Base-by-base conservation (phyloP, 2,113 vertebrate species). In the Phoxinus phoxinus region DNA sequence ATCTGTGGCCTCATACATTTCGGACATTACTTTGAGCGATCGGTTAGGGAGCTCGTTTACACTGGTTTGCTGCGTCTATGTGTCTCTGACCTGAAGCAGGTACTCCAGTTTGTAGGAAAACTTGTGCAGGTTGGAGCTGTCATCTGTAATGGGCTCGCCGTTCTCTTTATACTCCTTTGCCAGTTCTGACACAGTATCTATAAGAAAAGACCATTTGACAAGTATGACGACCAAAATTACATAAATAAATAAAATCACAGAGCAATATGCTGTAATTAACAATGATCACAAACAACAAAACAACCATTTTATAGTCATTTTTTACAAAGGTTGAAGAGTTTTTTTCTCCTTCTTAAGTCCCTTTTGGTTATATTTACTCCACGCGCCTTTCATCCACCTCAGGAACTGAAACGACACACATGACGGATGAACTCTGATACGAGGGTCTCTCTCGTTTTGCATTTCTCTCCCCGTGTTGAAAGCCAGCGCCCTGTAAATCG, bases 21-120 rank as follows among this genome's bases (percentile, higher is more conserved):
- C 27, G 2, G 27, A 19, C 63, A n/a, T n/a, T 67, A 32, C 27
- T 67, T 19, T 25, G 23, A 56, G 19, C 6, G 2, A 56, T 61
- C 10, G 10, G 0, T 25, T 59, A n/a, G 7, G 56, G 23, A 59
- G 8, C 21, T n/a, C 6, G 3, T 59, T 13, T 65, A 67, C 6
- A 15, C 37, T 7, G 25, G 23, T 65, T 59, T 23, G 46, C 9
- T 41, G 58, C 48, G 19, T 35, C 12, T 13, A 91, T 92, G 89
- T 59, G 19, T 58, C 19, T 15, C 92, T 92, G 89, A 99, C 98
- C 95, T 99, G 98, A n/a, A 99, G 91, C 89, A 99, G 95, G 83
- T 99, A 99, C 80, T 99, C 98, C 41, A 99, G 94, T 88, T 97
- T 99, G 89, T 97, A 97, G 88, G 97, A 99, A 90, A 99, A 98